Conservation (phyloP, 1,140 invertebrate species). For the Chrysopa pallens region DNA sequence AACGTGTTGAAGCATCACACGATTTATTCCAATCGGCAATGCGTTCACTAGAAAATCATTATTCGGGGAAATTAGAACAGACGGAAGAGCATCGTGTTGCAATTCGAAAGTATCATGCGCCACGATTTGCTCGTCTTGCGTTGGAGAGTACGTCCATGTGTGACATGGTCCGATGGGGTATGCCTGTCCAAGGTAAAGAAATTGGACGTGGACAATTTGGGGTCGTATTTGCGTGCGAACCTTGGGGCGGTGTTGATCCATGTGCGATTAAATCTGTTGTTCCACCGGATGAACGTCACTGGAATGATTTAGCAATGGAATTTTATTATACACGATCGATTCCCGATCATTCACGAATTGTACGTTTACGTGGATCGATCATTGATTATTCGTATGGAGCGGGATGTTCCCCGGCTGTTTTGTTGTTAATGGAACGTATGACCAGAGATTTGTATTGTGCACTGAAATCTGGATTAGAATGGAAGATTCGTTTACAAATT, state of each 20-base stretch:
- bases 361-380: slow-evolving; percentile 63
- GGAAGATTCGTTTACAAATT: slow-evolving; percentile 48
- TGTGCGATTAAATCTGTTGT: slow-evolving; percentile 84
- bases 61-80: slow-evolving; percentile 54
- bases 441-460: slow-evolving; percentile 66
- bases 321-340: slow-evolving; percentile 77
- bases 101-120: slow-evolving; percentile 62
- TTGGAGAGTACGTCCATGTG: slow-evolving; percentile 71
- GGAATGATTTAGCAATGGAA: slow-evolving; percentile 84
- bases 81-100: slow-evolving; percentile 65
- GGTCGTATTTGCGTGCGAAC: slow-evolving; percentile 72
- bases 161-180: slow-evolving; percentile 58
- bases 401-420: slow-evolving; percentile 48
- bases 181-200: slow-evolving; percentile 60
- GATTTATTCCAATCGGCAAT: slow-evolving; percentile 49
- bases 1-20: slow-evolving; percentile 45
- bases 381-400: slow-evolving; percentile 62
- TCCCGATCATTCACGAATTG: slow-evolving; percentile 66
- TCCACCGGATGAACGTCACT: slow-evolving; percentile 78
- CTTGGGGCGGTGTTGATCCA: slow-evolving; percentile 54
- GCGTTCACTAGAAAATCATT: slow-evolving; percentile 45
- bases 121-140: slow-evolving; percentile 61
- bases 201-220: slow-evolving; percentile 84
- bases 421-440: slow-evolving; percentile 59
- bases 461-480: slow-evolving; percentile 50